Evolutionary conservation across 2,888 invertebrate genomes (phyloP).

Genomic region (Synanthedon formicaeformis): DNA sequence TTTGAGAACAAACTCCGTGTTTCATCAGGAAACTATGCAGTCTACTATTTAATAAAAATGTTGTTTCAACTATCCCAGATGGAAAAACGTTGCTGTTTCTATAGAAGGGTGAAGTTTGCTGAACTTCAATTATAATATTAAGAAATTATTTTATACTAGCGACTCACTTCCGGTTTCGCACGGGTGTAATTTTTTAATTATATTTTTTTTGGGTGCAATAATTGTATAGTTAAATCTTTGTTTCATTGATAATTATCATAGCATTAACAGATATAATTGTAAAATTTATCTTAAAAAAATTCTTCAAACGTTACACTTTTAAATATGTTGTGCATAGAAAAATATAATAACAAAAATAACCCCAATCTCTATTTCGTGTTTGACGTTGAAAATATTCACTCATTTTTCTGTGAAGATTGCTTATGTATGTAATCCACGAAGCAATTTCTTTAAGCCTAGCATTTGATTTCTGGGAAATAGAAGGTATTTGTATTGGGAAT

Average conservation of each 20-base stretch:
- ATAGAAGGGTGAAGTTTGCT: too few relatives aligned
- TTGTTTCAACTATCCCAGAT: not conserved
- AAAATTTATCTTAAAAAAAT: too few relatives aligned
- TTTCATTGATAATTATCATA: too few relatives aligned
- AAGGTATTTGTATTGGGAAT: constrained; percentile 1
- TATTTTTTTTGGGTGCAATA: too few relatives aligned
- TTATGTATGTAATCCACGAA: not conserved
- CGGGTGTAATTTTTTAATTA: too few relatives aligned
- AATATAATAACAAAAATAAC: not conserved
- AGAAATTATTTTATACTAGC: too few relatives aligned
- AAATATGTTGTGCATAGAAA: not conserved
- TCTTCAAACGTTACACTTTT: not conserved
- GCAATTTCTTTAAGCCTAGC: not conserved
- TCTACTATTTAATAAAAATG: not conserved
- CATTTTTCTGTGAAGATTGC: constrained; percentile 6
- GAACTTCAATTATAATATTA: too few relatives aligned
- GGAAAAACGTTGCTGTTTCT: not conserved
- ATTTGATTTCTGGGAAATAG: constrained; percentile 1
- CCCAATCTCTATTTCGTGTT: not conserved
- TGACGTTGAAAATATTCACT: constrained; percentile 20
- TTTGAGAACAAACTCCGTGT: too few relatives aligned
- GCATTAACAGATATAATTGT: too few relatives aligned
- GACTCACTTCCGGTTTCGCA: too few relatives aligned
- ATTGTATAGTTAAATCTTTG: too few relatives aligned
- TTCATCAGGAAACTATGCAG: too few relatives aligned